Evolutionary conservation across 2,113 vertebrate species (phyloP), one percentile per base, ranked within the genome.

Genomic region (Crotalus helleri): DNA sequence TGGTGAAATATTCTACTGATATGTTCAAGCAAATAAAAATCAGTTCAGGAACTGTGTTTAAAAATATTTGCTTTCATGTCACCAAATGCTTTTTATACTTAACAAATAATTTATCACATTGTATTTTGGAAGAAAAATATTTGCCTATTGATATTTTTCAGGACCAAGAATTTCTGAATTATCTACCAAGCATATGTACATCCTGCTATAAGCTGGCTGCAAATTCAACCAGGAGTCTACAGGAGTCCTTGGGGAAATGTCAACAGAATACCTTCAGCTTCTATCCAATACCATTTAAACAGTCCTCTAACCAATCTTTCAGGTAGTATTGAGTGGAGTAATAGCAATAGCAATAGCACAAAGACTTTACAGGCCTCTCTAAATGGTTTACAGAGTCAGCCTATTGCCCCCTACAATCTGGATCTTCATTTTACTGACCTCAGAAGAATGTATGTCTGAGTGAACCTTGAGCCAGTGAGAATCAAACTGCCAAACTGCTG

Each of bases 11-110:
- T 64, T 94, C 19, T 0, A 44, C 10, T 29, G 0, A 13, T 5
- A 61, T 91, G 23, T 89, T 10, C 23, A 91, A 61, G 19, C 87
- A 89, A 93, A 93, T 51, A 23, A 44, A 89, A 93, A 59, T 29
- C 23, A 44, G 85, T 26, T 17, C 3, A 90, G 89, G 29, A 85
- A 17, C 23, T 26, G 46, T 90, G 88, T 74, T 93, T 64, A 54
- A 3, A 17, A 15, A 1, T 91, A 57, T 92, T 74, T 51, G 49
- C 5, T 91, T 94, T 39, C 10, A 0, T 95, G 92, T 61, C 24
- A 74, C 8, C 74, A 88, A 5, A 8, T 39, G 0, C 51, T 1
- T 91, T 87, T 69, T 88, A 49, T n/a, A 51, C 24, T 64, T 91
- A 92, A 51, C 90, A 90, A 87, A 90, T 91, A 91, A 85, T 51